Evolutionary conservation across 2,113 vertebrate species (phyloP).

Genomic region (Leucoraja erinaceus): DNA sequence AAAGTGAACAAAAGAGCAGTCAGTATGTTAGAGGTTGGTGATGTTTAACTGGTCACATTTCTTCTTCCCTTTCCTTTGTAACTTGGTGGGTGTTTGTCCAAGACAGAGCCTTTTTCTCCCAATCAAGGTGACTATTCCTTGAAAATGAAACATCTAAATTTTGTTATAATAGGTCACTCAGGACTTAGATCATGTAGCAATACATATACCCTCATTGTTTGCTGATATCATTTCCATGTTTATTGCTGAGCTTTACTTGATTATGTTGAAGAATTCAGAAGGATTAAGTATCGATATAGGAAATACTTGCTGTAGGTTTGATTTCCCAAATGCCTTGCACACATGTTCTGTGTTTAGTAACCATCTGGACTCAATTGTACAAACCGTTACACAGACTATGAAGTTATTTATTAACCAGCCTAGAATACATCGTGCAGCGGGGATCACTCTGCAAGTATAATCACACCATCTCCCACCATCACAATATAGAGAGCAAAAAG

Average conservation of each 20-base stretch:
- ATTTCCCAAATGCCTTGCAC: constrained; percentile 21
- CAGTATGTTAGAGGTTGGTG: neutral
- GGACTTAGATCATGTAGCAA: neutral
- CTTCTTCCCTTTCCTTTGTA: neutral
- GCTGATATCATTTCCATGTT: constrained; percentile 26
- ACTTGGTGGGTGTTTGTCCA: neutral
- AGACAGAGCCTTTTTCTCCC: neutral
- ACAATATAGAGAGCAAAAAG: neutral
- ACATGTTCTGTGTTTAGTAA: constrained; percentile 29
- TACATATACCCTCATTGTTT: neutral
- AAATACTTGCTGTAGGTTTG: constrained; percentile 36
- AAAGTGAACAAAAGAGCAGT: neutral
- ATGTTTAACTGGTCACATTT: neutral
- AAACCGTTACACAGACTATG: constrained; percentile 11
- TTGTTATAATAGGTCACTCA: constrained; percentile 20
- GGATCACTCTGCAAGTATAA: neutral
- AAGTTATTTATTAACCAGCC: constrained; percentile 36
- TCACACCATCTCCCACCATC: neutral
- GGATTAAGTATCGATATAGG: constrained; percentile 32
- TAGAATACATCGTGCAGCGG: neutral
- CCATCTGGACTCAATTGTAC: constrained; percentile 36
- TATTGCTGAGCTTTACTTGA: constrained; percentile 33
- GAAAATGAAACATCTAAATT: neutral
- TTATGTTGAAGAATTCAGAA: constrained; percentile 33
- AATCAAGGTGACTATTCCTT: neutral